These are phyloP conservation scores for Nemopilema nomurai DNA, from an alignment of 30 jellyfish, hydroid and myxozoan species.

Conservation along the genomic window DNA sequence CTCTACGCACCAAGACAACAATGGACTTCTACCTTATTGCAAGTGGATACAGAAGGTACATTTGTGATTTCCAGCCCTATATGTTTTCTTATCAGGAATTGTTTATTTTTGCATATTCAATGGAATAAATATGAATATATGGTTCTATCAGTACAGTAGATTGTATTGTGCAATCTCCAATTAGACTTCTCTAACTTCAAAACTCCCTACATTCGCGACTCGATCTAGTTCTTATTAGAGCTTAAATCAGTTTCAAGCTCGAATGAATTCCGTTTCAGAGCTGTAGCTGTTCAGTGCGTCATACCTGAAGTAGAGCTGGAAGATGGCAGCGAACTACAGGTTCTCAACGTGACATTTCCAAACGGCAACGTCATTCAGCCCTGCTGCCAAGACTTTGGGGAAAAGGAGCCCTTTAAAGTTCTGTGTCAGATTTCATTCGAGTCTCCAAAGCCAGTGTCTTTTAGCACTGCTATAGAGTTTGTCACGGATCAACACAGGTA, in stretches of 20 bases:
- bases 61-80: too few relatives aligned
- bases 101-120: too few relatives aligned
- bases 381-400: constrained; percentile 67
- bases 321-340: constrained; percentile 73
- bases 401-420: constrained; percentile 56
- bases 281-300: constrained; percentile 15
- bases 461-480: constrained; percentile 51
- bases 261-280: constrained; percentile 37
- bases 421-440: constrained; percentile 65
- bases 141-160: too few relatives aligned
- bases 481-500: constrained; percentile 67
- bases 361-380: constrained; percentile 64
- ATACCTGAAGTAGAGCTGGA: constrained; percentile 77
- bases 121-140: too few relatives aligned
- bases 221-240: too few relatives aligned
- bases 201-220: too few relatives aligned
- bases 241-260: too few relatives aligned
- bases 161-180: too few relatives aligned
- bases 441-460: constrained; percentile 84
- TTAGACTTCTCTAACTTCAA: too few relatives aligned
- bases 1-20: constrained; percentile 65
- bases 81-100: too few relatives aligned
- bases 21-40: constrained; percentile 62
- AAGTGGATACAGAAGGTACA: constrained; percentile 70
- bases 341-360: constrained; percentile 67